Conservation (phyloP, 2,113 vertebrate species). For the Chloropsis hardwickii region DNA sequence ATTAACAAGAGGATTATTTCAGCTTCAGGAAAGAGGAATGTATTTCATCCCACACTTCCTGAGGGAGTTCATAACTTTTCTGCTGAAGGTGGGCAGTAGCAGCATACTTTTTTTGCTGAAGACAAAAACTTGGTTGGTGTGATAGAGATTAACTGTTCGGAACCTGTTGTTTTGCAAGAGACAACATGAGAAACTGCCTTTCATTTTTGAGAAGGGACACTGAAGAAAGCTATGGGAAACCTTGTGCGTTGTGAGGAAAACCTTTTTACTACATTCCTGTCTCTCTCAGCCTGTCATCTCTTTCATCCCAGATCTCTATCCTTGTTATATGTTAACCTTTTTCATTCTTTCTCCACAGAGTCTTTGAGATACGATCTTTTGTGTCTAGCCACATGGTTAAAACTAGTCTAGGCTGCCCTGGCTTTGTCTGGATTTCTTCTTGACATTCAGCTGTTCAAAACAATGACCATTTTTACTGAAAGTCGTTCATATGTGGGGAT, state of each 20-base stretch:
- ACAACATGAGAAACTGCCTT: neutral
- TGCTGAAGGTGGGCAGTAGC: neutral
- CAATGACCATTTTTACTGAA: neutral
- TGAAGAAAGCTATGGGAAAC: neutral
- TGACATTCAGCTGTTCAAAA: neutral
- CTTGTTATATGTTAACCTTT: constrained; percentile 39
- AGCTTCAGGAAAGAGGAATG: neutral
- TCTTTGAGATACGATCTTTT: constrained; percentile 34
- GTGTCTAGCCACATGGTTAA: constrained; percentile 39
- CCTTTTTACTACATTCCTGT: neutral
- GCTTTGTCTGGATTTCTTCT: neutral
- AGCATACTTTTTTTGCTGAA: neutral
- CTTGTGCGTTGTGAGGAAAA: neutral
- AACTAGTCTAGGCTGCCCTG: neutral
- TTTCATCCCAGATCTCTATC: constrained; percentile 34
- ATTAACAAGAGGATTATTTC: neutral
- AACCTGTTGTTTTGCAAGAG: neutral
- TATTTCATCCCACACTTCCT: neutral
- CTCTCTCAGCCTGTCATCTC: neutral
- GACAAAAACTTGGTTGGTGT: neutral
- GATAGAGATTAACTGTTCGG: neutral
- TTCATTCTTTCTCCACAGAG: neutral
- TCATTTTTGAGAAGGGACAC: neutral
- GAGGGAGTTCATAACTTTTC: neutral
- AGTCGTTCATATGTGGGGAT: neutral